Conservation (phyloP, 2,113 vertebrate genomes). For the Lamprologus sp. region DNA sequence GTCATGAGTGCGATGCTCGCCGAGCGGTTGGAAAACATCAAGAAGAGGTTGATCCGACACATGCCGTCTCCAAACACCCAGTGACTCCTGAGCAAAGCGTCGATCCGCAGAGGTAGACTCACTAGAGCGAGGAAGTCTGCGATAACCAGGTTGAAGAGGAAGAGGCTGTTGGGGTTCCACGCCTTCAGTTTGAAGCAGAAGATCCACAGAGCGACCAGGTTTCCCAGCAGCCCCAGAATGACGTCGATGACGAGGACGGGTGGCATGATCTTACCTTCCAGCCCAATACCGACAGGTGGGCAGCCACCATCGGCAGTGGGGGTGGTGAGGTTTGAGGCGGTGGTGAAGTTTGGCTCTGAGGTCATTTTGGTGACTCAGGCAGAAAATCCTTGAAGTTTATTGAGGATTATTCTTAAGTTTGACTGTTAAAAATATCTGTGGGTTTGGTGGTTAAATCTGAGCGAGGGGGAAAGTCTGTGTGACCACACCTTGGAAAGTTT, state of each 20-base stretch:
- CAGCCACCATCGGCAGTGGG: background rate
- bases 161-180: constrained; percentile 66
- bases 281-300: constrained; percentile 52
- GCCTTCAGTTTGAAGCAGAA: constrained; percentile 60
- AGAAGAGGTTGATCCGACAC: constrained; percentile 67
- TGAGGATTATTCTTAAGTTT: background rate
- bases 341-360: background rate
- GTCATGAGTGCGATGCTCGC: constrained; percentile 71
- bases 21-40: constrained; percentile 68
- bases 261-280: constrained; percentile 49
- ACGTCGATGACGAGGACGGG: constrained; percentile 62
- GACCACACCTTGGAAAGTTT: background rate
- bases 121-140: constrained; percentile 67
- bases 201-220: constrained; percentile 65
- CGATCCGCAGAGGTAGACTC: constrained; percentile 66
- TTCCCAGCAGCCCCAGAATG: constrained; percentile 66
- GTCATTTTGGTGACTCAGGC: background rate
- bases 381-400: background rate
- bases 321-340: background rate
- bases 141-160: constrained; percentile 68
- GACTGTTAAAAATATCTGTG: background rate
- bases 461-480: background rate
- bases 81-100: constrained; percentile 55
- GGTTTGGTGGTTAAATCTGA: background rate
- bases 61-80: constrained; percentile 57